Conservation (phyloP, 2,888 invertebrate species). For the Torymus auratus region DNA sequence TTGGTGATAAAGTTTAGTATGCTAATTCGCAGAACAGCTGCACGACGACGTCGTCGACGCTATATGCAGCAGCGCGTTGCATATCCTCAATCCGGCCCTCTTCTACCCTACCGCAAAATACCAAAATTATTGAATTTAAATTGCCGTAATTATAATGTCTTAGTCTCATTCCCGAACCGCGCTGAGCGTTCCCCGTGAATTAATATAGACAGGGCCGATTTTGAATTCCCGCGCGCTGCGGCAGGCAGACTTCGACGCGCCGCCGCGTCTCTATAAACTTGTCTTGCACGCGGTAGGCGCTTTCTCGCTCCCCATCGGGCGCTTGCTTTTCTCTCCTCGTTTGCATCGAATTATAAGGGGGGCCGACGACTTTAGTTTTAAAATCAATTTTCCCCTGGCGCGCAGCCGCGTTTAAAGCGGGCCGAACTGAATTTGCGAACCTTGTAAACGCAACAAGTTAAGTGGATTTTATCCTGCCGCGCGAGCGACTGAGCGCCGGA, state of each 20-base stretch:
- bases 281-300: neutral
- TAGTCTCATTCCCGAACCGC: conserved; percentile 11
- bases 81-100: conserved; percentile 13
- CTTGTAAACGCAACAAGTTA: conserved; percentile 51
- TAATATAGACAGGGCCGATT: conserved; percentile 29
- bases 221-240: conserved; percentile 31
- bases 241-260: neutral
- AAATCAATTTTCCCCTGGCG: conserved; percentile 47
- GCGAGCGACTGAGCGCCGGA: neutral
- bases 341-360: conserved; percentile 49
- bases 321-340: conserved; percentile 29
- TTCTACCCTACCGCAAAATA: conserved; percentile 71
- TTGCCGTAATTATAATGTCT: conserved; percentile 75
- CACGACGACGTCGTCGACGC: conserved; percentile 60
- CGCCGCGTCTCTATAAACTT: conserved; percentile 25
- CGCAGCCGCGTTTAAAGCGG: neutral
- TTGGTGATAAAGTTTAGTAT: conserved; percentile 77
- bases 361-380: conserved; percentile 46
- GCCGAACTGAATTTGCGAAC: conserved; percentile 14
- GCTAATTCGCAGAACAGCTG: conserved; percentile 77
- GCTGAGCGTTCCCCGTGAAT: neutral
- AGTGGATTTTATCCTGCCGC: conserved; percentile 28
- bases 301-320: neutral
- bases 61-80: conserved; percentile 29
- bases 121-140: conserved; percentile 77